Base-by-base conservation (phyloP, 2,113 vertebrate genomes). In the Istiophorus platypterus region DNA sequence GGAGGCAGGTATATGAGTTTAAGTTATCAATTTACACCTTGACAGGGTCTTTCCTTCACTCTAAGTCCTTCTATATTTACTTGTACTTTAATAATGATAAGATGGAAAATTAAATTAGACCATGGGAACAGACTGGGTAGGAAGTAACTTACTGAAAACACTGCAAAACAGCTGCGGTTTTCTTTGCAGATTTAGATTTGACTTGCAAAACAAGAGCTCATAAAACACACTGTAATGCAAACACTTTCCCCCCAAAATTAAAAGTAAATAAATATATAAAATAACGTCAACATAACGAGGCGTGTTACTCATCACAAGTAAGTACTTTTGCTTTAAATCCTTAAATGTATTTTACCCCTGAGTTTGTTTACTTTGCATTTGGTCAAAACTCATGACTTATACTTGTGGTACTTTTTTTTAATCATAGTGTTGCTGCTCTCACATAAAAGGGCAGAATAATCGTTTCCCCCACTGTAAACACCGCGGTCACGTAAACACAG, bases 131-230 rank as follows among this genome's bases (percentile, higher is more conserved):
- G 24, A n/a, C 24, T 45, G 42, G 24, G 41, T 20, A 12, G n/a
- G 7, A 26, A 17, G 62, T 65, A 66, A 47, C 8, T 47, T 57
- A 12, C 7, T 49, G 17, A 27, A 27, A 12, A 27, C 27, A 45
- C 58, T 54, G 6, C 15, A 29, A 29, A 56, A 26, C 3, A 71
- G 34, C 20, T 31, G 26, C 14, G 10, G 17, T 42, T 69, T 68
- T 34, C 26, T 41, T 54, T 24, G 15, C 54, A 58, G 20, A 39
- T 12, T 39, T 17, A 39, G 7, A 56, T 57, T 37, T 78, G 42
- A 64, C 31, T 69, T 64, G 39, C 29, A 84, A 47, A 68, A 26
- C 18, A 39, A 67, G 26, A 42, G 34, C 62, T 69, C 22, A 57
- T 57, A 58, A 65, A 74, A 71, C 17, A 66, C 7, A 37, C 34